phyloP scores from a whole-genome alignment of 2,113 vertebrate species.

The Chaenocephalus aceratus region DNA sequence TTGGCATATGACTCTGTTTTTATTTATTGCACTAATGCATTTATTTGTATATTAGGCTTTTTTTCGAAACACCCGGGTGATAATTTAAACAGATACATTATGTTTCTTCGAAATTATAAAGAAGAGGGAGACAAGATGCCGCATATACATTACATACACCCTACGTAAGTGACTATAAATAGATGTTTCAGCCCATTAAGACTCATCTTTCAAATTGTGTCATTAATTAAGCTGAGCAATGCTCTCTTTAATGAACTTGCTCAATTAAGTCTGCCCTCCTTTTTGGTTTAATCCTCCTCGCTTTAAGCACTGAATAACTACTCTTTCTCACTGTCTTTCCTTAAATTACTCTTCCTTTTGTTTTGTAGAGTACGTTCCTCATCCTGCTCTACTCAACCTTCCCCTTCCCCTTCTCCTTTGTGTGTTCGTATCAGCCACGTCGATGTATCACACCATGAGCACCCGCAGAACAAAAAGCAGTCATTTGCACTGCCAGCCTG shows the following conservation, averaged over 20 bases:
- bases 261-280: slow-evolving; percentile 66
- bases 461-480: slow-evolving; percentile 21
- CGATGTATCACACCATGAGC: slow-evolving; percentile 8
- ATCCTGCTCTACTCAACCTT: neutral
- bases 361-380: neutral
- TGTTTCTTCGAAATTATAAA: slow-evolving; percentile 42
- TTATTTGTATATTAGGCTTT: slow-evolving; percentile 50
- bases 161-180: slow-evolving; percentile 49
- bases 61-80: slow-evolving; percentile 25
- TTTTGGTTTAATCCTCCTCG: slow-evolving; percentile 47
- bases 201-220: slow-evolving; percentile 66
- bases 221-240: slow-evolving; percentile 70
- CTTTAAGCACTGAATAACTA: slow-evolving; percentile 28
- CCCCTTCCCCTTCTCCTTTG: neutral
- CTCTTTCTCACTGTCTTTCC: neutral
- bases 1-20: slow-evolving; percentile 53
- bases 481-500: slow-evolving; percentile 5
- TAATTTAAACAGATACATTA: slow-evolving; percentile 45
- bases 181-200: slow-evolving; percentile 59
- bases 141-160: slow-evolving; percentile 17
- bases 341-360: neutral
- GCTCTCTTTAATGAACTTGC: slow-evolving; percentile 70
- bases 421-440: slow-evolving; percentile 17
- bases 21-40: slow-evolving; percentile 63
- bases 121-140: slow-evolving; percentile 18